A percentile compares a stretch with the other conserved stretches of the same genome.
These are phyloP conservation scores for Clarias laeviceps DNA, from an alignment of 2,797 vertebrate species.

Conservation along the genomic window DNA sequence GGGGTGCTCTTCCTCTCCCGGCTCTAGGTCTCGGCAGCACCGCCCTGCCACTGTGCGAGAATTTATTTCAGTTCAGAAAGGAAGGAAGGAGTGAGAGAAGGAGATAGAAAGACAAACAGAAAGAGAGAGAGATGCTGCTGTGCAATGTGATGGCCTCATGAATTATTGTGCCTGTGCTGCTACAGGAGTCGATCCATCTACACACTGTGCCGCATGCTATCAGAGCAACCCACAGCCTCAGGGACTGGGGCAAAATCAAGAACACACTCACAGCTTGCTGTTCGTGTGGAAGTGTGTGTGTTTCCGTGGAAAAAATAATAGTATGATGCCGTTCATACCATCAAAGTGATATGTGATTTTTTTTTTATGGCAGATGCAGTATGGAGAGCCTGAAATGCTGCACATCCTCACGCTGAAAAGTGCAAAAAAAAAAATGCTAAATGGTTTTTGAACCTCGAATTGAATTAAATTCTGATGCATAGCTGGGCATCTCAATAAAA, in stretches of 20 bases:
- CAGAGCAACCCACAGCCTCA: slow-evolving; percentile 45
- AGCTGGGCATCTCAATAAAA: slow-evolving; percentile 3
- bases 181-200: slow-evolving; percentile 64
- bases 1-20: slow-evolving; percentile 47
- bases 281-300: slow-evolving; percentile 18
- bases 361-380: slow-evolving; percentile 28
- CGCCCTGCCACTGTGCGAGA: slow-evolving; percentile 38
- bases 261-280: slow-evolving; percentile 36
- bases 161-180: slow-evolving; percentile 63
- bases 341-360: slow-evolving; percentile 26
- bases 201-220: slow-evolving; percentile 58
- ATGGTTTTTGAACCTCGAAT: slow-evolving; percentile 1
- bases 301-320: neutral
- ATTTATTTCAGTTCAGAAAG: slow-evolving; percentile 48
- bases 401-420: neutral
- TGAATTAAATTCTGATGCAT: slow-evolving; percentile 34
- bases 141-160: slow-evolving; percentile 55
- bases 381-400: neutral
- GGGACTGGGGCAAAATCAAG: slow-evolving; percentile 35
- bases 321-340: slow-evolving; percentile 4
- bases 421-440: neutral
- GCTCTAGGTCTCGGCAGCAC: slow-evolving; percentile 42
- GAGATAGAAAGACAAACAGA: slow-evolving; percentile 57
- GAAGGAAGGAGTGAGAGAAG: slow-evolving; percentile 43
- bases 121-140: slow-evolving; percentile 45